Evolutionary conservation across 2,888 invertebrate species (phyloP).

Genomic region (Halictus ligatus): DNA sequence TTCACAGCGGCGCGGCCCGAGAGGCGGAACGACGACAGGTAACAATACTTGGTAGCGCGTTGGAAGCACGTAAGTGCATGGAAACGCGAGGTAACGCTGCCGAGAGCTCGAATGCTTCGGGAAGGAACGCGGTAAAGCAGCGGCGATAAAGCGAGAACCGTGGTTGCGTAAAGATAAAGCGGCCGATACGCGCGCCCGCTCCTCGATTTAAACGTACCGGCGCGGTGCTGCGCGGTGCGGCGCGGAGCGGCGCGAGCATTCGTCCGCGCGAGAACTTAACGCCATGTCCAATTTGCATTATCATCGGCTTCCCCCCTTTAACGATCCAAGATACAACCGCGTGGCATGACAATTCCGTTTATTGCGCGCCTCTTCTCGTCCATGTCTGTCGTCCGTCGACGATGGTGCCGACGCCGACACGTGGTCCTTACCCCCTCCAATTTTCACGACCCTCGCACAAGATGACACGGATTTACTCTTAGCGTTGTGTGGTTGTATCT

Average conservation of each 20-base stretch:
- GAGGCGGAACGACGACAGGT: conserved; percentile 24
- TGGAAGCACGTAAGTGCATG: conserved; percentile 23
- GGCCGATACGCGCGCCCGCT: conserved; percentile 39
- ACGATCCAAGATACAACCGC: conserved; percentile 37
- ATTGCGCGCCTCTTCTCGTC: conserved; percentile 5
- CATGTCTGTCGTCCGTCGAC: not conserved
- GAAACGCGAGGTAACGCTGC: conserved; percentile 11
- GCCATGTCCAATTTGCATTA: conserved; percentile 60
- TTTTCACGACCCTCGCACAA: not conserved
- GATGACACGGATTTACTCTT: not conserved
- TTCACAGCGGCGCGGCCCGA: conserved; percentile 7
- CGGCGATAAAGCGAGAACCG: conserved; percentile 51
- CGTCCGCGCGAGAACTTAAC: conserved; percentile 51
- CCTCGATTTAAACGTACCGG: conserved; percentile 41
- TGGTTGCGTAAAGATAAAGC: conserved; percentile 59
- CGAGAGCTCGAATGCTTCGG: conserved; percentile 28
- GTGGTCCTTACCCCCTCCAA: not conserved
- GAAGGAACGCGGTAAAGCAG: conserved; percentile 45
- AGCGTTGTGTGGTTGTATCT: not conserved
- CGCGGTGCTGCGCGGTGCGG: conserved; percentile 3
- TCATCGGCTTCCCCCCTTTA: conserved; percentile 45
- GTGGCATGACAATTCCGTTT: conserved; percentile 38
- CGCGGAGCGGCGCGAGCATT: conserved; percentile 23
- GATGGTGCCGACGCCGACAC: not conserved
- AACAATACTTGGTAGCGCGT: conserved; percentile 43